Evolutionary conservation across 2,797 vertebrate species (phyloP), one percentile per base, ranked within the genome.

Genomic region (Alexandromys oeconomus): DNA sequence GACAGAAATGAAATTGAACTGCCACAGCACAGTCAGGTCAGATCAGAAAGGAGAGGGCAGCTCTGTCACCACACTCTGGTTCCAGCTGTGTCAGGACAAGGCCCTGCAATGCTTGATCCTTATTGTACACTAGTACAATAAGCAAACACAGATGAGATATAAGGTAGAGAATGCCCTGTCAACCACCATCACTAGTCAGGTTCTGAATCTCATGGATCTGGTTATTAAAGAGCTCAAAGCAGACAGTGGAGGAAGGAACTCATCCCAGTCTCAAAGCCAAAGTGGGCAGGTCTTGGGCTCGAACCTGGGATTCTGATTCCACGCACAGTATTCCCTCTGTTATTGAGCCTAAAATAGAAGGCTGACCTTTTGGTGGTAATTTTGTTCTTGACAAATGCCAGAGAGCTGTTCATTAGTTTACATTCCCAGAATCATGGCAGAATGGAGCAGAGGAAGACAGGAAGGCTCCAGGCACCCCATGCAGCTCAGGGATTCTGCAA

Each of bases 361-460:
- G 61, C 79, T 93, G 94, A 82, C 79, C 94, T 93, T 96, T 92
- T 74, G 34, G 57, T 76, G 71, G 63, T 96, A 71, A 89, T 91
- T 96, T 91, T 95, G 54, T 34, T n/a, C 46, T 91, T 88, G 46
- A 87, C 73, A 92, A 79, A 95, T 31, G 31, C 71, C 77, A 87
- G 61, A 79, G 90, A 86, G 46, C 51, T 80, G 19, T 46, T 86
- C 43, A 25, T 73, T 71, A 94, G 82, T 84, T 91, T 57, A 63
- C 90, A 51, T 85, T 95, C 93, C 94, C 79, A 43, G 85, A 89
- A 84, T 79, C 92, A 77, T 61, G 46, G 87, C 46, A 93, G 76
- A 76, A 77, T 1, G 4, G 37, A 61, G 40, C 65, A 80, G 63
- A 48, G 79, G 87, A 43, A 89, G n/a, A 69, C 73, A 84, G 54